Base-by-base conservation (phyloP, 2,888 invertebrate species). In the Scaptomyza reducta region DNA sequence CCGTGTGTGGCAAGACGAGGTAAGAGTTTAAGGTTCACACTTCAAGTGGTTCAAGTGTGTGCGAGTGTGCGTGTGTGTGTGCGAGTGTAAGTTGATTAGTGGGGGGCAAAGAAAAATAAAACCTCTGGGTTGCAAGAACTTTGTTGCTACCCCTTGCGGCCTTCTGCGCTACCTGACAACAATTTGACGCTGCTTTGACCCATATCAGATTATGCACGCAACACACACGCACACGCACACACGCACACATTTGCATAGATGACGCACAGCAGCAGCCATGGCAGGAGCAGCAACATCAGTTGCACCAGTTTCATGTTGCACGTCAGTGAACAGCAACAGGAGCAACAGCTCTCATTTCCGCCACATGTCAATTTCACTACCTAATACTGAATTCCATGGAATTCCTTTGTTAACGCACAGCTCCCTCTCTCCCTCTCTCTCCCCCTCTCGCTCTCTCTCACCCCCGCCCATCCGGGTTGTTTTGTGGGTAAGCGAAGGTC, bases 91-190 rank as follows among this genome's bases (percentile, higher is more conserved):
- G 41, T 33, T 35, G 27, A 33, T 16, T 42, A 11, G 27, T 18
- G 47, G 38, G 33, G 46, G 87, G 79, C 86, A 83, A 81, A 80
- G 74, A 81, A 66, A 74, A 56, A 67, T 64, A 74, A 77, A 40
- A 40, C 40, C 40, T 40, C 5, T 16, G 40, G n/a, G n/a, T n/a
- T n/a, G 22, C 22, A 22, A 22, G 3, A 22, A 22, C 0, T 13
- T 35, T 55, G 35, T 50, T 57, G 45, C 58, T 33, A 57, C 25
- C 62, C 41, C 31, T 35, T 58, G 74, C 16, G 84, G 78, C 80
- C 87, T 86, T 74, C 71, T 42, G 14, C 42, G 54, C 57, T 31
- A 81, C 87, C 87, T 81, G 80, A 77, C 74, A 87, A 84, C 81
- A 69, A 67, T 64, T 81, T 61, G 35, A 41, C 22, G 40, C 41